Conservation (phyloP, 2,888 invertebrate species). For the Drosophila quinaria region DNA sequence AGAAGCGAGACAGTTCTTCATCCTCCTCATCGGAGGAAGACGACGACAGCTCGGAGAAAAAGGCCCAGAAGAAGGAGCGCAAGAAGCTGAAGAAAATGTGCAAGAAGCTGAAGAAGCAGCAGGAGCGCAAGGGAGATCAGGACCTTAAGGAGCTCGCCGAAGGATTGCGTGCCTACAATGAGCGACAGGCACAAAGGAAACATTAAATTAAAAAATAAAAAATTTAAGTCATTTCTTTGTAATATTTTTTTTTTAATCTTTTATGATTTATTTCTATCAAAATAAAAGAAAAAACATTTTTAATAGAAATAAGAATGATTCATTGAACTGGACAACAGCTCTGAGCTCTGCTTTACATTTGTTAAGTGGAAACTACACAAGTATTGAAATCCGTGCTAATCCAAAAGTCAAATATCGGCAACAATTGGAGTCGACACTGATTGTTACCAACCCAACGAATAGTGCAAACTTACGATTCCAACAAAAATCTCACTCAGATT, state of each 20-base stretch:
- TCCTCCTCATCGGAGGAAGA: constrained; percentile 62
- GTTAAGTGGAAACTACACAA: neutral
- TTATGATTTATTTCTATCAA: neutral
- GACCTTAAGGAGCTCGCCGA: constrained; percentile 42
- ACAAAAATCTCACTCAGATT: constrained; percentile 8
- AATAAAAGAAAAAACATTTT: constrained; percentile 20
- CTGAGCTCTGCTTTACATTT: neutral
- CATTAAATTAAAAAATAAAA: constrained; percentile 1
- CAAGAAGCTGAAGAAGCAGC: constrained; percentile 56
- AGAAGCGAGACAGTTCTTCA: constrained; percentile 55
- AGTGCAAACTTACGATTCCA: constrained; percentile 3
- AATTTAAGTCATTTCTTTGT: neutral
- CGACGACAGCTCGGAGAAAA: constrained; percentile 49
- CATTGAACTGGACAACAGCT: neutral
- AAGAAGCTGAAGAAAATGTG: constrained; percentile 70
- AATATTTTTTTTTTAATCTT: constrained; percentile 6
- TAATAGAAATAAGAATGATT: neutral
- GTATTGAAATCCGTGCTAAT: constrained; percentile 10
- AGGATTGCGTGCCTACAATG: constrained; percentile 50
- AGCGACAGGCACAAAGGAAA: constrained; percentile 9
- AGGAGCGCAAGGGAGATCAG: constrained; percentile 44
- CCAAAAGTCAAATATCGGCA: constrained; percentile 6
- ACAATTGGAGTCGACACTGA: constrained; percentile 17
- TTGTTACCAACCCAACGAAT: constrained; percentile 16
- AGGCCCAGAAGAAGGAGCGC: constrained; percentile 62